These are phyloP conservation scores for Melanogrammus aeglefinus DNA, from an alignment of 2,797 vertebrate genomes.

Conservation along the genomic window DNA sequence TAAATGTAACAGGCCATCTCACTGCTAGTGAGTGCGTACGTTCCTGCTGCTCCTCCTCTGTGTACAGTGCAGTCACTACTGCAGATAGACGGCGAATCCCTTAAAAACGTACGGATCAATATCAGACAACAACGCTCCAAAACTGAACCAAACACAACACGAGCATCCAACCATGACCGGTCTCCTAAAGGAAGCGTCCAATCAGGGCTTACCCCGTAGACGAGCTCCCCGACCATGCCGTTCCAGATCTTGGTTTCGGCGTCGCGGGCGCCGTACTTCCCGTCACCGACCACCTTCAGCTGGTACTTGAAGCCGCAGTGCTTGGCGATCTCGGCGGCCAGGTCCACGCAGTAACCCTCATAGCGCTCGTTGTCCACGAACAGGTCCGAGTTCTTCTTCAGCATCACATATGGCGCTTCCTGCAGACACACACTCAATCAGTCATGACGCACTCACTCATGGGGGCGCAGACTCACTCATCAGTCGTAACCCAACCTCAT, in stretches of 20 bases:
- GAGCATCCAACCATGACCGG: neutral
- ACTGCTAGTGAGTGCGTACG: too few relatives aligned
- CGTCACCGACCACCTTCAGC: constrained; percentile 93
- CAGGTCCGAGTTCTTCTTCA: constrained; percentile 96
- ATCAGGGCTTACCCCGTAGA: constrained; percentile 88
- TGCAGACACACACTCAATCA: constrained; percentile 48
- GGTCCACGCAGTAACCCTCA: constrained; percentile 97
- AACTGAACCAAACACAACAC: neutral
- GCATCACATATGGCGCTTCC: constrained; percentile 99
- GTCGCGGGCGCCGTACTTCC: constrained; percentile 97
- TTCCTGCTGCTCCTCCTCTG: too few relatives aligned
- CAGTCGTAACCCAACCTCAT: too few relatives aligned
- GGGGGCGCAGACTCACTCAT: too few relatives aligned
- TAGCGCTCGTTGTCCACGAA: constrained; percentile 96
- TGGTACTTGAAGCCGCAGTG: constrained; percentile 99
- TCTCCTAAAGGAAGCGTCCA: neutral
- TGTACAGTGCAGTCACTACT: neutral
- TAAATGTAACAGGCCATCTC: too few relatives aligned
- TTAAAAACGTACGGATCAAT: neutral
- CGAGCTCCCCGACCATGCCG: constrained; percentile 98
- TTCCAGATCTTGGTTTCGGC: constrained; percentile 99
- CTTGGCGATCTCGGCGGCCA: constrained; percentile 98
- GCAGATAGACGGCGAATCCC: neutral
- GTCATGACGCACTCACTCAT: too few relatives aligned
- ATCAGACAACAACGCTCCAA: neutral